Evolutionary conservation across 2,888 invertebrate species (phyloP).

Genomic region (Junonia oenone): DNA sequence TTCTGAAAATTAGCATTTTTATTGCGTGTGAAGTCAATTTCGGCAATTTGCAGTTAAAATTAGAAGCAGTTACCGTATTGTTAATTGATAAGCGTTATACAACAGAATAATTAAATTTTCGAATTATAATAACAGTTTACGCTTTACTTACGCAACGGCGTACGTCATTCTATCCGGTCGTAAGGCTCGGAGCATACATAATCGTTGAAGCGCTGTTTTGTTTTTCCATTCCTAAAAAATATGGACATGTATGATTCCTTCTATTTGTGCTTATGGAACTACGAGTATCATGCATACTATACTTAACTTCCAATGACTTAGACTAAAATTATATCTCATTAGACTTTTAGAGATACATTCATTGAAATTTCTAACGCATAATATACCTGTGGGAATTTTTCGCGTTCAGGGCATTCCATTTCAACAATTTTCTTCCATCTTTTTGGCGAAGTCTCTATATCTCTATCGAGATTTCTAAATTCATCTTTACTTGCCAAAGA

Average conservation of each 20-base stretch:
- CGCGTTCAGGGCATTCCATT: conserved; percentile 95
- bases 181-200: conserved; percentile 97
- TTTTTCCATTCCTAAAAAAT: conserved; percentile 92
- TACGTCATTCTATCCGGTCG: conserved; percentile 98
- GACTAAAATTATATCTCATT: too few species aligned
- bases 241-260: neutral
- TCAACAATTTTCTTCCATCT: conserved; percentile 98
- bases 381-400: conserved; percentile 95
- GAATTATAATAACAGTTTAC: neutral
- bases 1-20: too few species aligned
- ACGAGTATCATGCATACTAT: neutral
- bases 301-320: too few species aligned
- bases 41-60: too few species aligned
- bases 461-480: conserved; percentile 94
- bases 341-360: too few species aligned
- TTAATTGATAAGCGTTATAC: neutral
- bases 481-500: conserved; percentile 94
- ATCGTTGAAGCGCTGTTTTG: conserved; percentile 92
- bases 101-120: neutral
- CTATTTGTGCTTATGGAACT: neutral
- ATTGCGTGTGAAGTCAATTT: too few species aligned
- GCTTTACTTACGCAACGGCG: conserved; percentile 87
- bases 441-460: conserved; percentile 97
- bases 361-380: too few species aligned
- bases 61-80: neutral